Conservation (phyloP, 92 coral and sea anemone genomes). For the Palythoa grandiflora region DNA sequence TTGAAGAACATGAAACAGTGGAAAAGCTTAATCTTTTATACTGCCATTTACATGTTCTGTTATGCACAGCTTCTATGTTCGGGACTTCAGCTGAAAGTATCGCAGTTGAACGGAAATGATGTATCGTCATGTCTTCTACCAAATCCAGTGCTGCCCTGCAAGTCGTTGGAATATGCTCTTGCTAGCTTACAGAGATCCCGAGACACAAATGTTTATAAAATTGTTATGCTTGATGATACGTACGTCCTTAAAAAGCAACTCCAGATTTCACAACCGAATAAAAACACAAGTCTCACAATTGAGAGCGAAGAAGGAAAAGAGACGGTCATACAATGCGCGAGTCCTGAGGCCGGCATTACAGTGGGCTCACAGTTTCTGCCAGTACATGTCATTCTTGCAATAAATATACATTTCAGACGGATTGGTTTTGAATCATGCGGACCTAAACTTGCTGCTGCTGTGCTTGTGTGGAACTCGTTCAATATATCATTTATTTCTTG, state of each 20-base stretch:
- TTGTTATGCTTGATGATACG: slow-evolving; percentile 61
- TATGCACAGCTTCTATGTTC: background rate
- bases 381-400: slow-evolving; percentile 19
- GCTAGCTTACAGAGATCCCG: slow-evolving; percentile 35
- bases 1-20: background rate
- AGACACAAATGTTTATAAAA: slow-evolving; percentile 44
- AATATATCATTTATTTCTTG: slow-evolving; percentile 78
- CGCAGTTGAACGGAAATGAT: slow-evolving; percentile 73
- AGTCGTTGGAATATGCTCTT: slow-evolving; percentile 72
- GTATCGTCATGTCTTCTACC: slow-evolving; percentile 53
- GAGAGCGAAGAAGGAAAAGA: slow-evolving; percentile 45
- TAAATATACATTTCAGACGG: slow-evolving; percentile 59
- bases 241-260: slow-evolving; percentile 52
- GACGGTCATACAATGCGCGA: slow-evolving; percentile 47
- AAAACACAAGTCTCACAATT: slow-evolving; percentile 45
- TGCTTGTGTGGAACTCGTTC: slow-evolving; percentile 70
- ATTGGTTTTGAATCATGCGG: slow-evolving; percentile 77
- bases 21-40: background rate
- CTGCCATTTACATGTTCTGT: slow-evolving; percentile 1
- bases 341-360: slow-evolving; percentile 52
- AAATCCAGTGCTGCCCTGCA: slow-evolving; percentile 61
- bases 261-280: slow-evolving; percentile 62
- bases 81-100: slow-evolving; percentile 48
- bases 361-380: slow-evolving; percentile 53
- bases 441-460: slow-evolving; percentile 64